These are phyloP conservation scores for Rhysida immarginata DNA, from an alignment of 1,140 invertebrate genomes.

Conservation along the genomic window DNA sequence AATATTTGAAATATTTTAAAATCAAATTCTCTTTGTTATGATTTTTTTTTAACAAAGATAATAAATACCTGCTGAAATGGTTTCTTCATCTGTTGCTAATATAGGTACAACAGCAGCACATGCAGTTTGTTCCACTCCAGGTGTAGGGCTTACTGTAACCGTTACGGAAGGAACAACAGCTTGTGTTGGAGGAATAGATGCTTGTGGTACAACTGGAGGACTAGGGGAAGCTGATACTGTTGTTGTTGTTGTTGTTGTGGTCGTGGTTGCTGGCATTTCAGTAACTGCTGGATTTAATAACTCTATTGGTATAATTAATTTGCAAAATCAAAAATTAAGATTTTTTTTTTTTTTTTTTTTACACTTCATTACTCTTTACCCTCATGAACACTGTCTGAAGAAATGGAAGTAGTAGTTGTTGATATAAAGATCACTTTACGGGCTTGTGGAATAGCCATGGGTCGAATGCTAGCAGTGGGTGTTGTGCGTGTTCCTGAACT, in stretches of 20 bases:
- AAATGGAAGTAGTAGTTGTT: slow-evolving; percentile 13
- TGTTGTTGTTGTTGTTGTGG: slow-evolving; percentile 19
- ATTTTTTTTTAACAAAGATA: too few species aligned
- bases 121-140: neutral
- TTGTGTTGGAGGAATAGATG: slow-evolving; percentile 20
- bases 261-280: neutral
- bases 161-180: slow-evolving; percentile 11
- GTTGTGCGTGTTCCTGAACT: slow-evolving; percentile 40
- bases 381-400: slow-evolving; percentile 17
- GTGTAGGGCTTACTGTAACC: neutral
- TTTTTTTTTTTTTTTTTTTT: neutral
- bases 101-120: too few species aligned
- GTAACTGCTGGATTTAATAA: neutral
- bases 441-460: slow-evolving; percentile 58
- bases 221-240: neutral
- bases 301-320: neutral
- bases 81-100: too few species aligned
- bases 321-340: neutral
- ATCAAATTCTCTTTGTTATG: too few species aligned
- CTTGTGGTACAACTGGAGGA: slow-evolving; percentile 2
- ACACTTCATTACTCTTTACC: neutral
- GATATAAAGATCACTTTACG: slow-evolving; percentile 22
- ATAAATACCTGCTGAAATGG: too few species aligned
- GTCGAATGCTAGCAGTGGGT: slow-evolving; percentile 76
- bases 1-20: too few species aligned